Conservation (phyloP, 2,113 vertebrate species). For the Leptobrachium leishanense region DNA sequence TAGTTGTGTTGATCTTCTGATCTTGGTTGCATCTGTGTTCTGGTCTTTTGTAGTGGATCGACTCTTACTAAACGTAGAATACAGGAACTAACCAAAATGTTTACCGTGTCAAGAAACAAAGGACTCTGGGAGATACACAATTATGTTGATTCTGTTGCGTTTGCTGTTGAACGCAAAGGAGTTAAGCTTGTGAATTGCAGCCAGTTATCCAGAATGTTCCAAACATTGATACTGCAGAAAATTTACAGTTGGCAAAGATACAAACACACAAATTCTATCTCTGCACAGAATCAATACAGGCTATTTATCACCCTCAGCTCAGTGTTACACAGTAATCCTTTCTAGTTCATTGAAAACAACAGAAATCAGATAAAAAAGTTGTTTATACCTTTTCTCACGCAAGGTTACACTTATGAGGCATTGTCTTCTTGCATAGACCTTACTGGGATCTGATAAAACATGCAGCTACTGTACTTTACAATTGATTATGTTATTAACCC, state of each 20-base stretch:
- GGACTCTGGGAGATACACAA: neutral
- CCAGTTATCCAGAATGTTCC: neutral
- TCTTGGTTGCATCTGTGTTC: no score
- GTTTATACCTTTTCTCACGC: neutral
- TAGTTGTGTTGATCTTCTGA: no score
- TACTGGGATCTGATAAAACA: neutral
- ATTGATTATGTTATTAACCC: no score
- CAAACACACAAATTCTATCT: neutral
- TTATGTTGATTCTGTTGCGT: neutral
- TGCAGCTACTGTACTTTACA: neutral
- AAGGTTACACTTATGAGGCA: neutral
- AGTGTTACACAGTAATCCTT: neutral
- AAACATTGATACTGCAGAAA: neutral
- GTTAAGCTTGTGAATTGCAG: neutral
- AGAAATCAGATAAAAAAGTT: neutral
- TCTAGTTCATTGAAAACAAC: neutral
- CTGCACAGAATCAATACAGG: neutral
- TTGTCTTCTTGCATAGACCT: neutral
- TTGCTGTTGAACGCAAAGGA: neutral
- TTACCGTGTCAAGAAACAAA: neutral
- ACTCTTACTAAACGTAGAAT: no score
- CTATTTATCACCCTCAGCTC: neutral
- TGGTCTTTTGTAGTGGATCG: no score
- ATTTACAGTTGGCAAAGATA: neutral
- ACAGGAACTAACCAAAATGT: neutral